A percentile compares a stretch with the other conserved stretches of the same genome.
These are phyloP conservation scores for Hemicrepidius hirtus DNA, from an alignment of 2,888 invertebrate species.

Conservation along the genomic window DNA sequence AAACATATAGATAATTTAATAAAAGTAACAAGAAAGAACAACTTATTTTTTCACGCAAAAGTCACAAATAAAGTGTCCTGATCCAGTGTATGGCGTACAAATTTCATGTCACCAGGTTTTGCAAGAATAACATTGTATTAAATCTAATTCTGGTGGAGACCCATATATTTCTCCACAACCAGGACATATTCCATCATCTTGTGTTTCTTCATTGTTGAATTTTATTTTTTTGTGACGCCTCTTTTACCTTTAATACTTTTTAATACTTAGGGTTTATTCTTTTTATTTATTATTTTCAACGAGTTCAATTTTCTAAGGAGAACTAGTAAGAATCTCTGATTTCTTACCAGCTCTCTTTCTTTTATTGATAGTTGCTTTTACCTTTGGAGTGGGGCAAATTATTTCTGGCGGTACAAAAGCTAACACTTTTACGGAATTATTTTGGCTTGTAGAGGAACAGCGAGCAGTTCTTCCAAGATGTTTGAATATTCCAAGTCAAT, in stretches of 20 bases:
- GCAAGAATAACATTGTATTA: neutral
- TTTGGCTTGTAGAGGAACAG: neutral
- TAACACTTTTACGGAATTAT: slow-evolving; percentile 7
- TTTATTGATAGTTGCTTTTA: slow-evolving; percentile 11
- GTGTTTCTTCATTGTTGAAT: neutral
- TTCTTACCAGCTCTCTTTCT: slow-evolving; percentile 8
- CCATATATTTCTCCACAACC: slow-evolving; percentile 1
- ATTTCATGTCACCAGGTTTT: neutral
- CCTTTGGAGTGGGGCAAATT: slow-evolving; percentile 5
- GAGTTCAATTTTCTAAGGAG: slow-evolving; percentile 19
- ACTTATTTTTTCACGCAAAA: neutral
- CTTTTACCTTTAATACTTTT: neutral
- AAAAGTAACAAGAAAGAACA: neutral
- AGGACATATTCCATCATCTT: neutral
- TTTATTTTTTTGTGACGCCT: neutral
- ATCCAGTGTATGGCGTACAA: too few relatives aligned
- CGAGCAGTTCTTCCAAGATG: neutral
- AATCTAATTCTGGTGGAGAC: neutral
- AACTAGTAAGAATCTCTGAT: slow-evolving; percentile 18
- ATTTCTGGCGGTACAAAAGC: neutral
- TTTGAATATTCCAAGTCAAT: neutral
- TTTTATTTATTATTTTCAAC: neutral
- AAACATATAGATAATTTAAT: neutral
- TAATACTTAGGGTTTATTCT: neutral
- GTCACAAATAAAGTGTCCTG: neutral